These are phyloP conservation scores for Muschampia plurimacula DNA, from an alignment of 2,888 invertebrate genomes.

Conservation along the genomic window DNA sequence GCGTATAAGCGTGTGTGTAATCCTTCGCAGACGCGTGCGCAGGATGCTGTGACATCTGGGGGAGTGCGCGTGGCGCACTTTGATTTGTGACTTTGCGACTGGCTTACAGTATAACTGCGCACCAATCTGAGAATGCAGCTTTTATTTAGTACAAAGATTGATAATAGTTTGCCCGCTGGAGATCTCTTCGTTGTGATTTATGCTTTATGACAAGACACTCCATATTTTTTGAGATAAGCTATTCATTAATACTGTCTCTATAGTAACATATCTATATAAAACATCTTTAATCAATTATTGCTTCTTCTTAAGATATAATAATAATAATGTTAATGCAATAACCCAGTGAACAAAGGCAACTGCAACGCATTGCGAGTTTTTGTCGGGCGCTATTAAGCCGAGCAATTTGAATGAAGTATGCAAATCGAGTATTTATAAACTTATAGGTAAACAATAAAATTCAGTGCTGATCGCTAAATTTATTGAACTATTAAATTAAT, in stretches of 20 bases:
- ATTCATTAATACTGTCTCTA: not conserved
- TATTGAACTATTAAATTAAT: constrained; percentile 7
- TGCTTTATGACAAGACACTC: not conserved
- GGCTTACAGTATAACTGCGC: not conserved
- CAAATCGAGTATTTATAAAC: constrained; percentile 7
- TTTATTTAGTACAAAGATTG: not conserved
- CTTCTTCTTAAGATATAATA: too few species aligned
- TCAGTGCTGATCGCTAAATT: not conserved
- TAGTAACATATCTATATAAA: not conserved
- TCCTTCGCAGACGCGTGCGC: constrained; percentile 21
- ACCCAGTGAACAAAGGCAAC: constrained; percentile 9
- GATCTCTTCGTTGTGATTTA: not conserved
- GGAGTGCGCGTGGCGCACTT: not conserved
- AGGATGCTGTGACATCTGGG: not conserved
- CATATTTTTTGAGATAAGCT: not conserved
- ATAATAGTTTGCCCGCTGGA: too few species aligned
- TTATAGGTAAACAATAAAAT: not conserved
- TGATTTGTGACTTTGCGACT: constrained; percentile 15
- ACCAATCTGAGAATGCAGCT: not conserved
- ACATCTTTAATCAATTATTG: too few species aligned
- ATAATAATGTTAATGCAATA: not conserved
- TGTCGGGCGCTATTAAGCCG: not conserved
- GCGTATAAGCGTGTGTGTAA: constrained; percentile 26
- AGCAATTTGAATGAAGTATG: constrained; percentile 17
- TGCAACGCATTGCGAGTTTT: not conserved